A percentile compares a stretch with the other conserved stretches of the same genome.
Evolutionary conservation across 2,888 invertebrate genomes (phyloP).

Genomic region (Leptodirus hochenwartii): DNA sequence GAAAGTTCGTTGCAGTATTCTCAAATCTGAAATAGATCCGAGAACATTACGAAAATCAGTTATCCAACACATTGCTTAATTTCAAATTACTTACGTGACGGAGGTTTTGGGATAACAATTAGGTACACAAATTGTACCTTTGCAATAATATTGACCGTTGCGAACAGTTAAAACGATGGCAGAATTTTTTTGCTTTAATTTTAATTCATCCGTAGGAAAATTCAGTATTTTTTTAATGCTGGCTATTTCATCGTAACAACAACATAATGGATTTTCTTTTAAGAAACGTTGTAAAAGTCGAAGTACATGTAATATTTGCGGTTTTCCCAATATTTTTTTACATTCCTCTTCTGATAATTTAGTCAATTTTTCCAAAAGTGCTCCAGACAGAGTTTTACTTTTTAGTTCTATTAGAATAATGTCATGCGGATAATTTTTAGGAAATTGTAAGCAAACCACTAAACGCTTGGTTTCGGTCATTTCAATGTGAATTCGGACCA

Average conservation of each 20-base stretch:
- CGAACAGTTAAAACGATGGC: conserved; percentile 35
- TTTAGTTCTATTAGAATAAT: conserved; percentile 46
- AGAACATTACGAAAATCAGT: too few relatives aligned
- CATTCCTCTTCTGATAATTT: conserved; percentile 41
- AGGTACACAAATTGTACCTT: conserved; percentile 38
- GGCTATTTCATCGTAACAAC: conserved; percentile 53
- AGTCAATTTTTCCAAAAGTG: conserved; percentile 39
- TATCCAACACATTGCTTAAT: conserved; percentile 3
- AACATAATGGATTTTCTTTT: conserved; percentile 49
- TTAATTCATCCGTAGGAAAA: conserved; percentile 34
- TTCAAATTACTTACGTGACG: conserved; percentile 27
- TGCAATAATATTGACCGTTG: conserved; percentile 40
- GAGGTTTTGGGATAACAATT: conserved; percentile 40
- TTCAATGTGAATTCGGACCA: conserved; percentile 50
- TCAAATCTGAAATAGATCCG: conserved; percentile 31
- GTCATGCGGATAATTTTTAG: conserved; percentile 38
- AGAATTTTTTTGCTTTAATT: conserved; percentile 46
- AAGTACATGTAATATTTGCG: conserved; percentile 37
- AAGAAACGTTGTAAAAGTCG: conserved; percentile 45
- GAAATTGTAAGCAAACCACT: conserved; percentile 46
- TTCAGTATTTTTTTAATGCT: conserved; percentile 33
- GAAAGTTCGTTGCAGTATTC: conserved; percentile 44
- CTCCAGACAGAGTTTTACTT: conserved; percentile 46
- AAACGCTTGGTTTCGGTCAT: conserved; percentile 41
- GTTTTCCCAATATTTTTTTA: conserved; percentile 37